Evolutionary conservation across 1,140 invertebrate genomes (phyloP), one percentile per base, ranked within the genome.

Genomic region (Sesamia nonagrioides): DNA sequence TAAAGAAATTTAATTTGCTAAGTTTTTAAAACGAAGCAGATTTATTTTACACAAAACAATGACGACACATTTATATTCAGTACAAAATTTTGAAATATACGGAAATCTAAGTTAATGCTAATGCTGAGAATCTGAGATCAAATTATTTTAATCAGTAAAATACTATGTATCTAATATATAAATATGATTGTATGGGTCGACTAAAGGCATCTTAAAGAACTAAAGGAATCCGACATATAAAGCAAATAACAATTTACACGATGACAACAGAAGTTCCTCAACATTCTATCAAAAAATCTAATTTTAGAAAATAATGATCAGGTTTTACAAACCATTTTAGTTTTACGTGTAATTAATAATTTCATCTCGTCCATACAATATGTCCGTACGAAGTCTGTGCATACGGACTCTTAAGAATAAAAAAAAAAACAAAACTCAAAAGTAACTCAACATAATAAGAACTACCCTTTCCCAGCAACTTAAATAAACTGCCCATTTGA

Each of bases 1-100:
- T 79, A 74, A 75, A 61, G 50, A 80, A 66, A 68, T 76, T 63
- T 45, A 56, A 63, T 56, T 80, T 75, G 78, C 61, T 76, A 35
- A 56, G 73, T 75, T 75, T 75, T 75, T 63, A 40, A 75, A 75
- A 75, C 73, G 9, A 63, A 75, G 73, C 73, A 75, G 21, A 42
- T 63, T 61, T 48, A 61, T 9, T 61, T 58, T 58, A 63, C 73
- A 75, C 58, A 75, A 75, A 61, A 63, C 40, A 33, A 61, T 48
- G 73, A 75, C 42, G 66, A 69, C 15, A 69, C 21, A 27, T 68
- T 75, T 33, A 74, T 11, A 74, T n/a, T 74, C 17, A 54, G 72
- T 54, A 40, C 42, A 58, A 74, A 58, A 42, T 58, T 74, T 74
- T 58, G 71, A 60, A 74, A 74, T 60, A 74, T 74, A 74, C 35